A percentile compares a stretch with the other conserved stretches of the same genome.
These are phyloP conservation scores for Beroe ovata DNA, from an alignment of 37 sponge, comb jelly and placozoan genomes.

Conservation along the genomic window DNA sequence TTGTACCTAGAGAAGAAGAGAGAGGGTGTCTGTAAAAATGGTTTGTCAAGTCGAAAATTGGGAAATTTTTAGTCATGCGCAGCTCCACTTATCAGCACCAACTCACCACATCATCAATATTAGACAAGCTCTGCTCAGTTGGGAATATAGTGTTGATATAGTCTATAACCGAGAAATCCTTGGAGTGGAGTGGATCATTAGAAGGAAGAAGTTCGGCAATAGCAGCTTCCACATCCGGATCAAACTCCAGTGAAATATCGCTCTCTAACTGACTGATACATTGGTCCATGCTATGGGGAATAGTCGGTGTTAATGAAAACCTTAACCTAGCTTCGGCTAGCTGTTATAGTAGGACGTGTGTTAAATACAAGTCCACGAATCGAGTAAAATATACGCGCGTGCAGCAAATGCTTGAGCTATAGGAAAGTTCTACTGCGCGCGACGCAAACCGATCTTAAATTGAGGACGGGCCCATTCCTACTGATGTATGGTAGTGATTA, in stretches of 20 bases:
- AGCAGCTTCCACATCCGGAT: constrained; percentile 65
- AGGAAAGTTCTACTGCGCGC: too few species aligned
- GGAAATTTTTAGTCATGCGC: neutral
- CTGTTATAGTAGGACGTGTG: too few species aligned
- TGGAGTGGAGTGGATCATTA: constrained; percentile 82
- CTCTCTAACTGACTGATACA: constrained; percentile 1
- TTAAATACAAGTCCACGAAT: too few species aligned
- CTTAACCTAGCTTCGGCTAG: too few species aligned
- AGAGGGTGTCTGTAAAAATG: neutral
- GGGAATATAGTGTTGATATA: constrained; percentile 96
- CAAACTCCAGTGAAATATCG: constrained; percentile 61
- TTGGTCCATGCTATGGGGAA: constrained; percentile 49
- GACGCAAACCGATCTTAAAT: too few species aligned
- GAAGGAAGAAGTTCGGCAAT: constrained; percentile 71
- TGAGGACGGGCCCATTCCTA: too few species aligned
- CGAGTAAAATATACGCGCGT: too few species aligned
- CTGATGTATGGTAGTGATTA: too few species aligned
- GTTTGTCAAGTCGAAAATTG: neutral
- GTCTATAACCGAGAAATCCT: constrained; percentile 87
- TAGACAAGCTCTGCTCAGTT: constrained; percentile 89
- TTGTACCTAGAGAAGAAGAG: neutral
- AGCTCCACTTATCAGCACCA: neutral
- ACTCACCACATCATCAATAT: constrained; percentile 87
- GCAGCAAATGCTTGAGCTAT: too few species aligned
- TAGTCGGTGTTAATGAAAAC: too few species aligned